Conservation (phyloP, 2,888 invertebrate species). For the Scaptomyza parva region DNA sequence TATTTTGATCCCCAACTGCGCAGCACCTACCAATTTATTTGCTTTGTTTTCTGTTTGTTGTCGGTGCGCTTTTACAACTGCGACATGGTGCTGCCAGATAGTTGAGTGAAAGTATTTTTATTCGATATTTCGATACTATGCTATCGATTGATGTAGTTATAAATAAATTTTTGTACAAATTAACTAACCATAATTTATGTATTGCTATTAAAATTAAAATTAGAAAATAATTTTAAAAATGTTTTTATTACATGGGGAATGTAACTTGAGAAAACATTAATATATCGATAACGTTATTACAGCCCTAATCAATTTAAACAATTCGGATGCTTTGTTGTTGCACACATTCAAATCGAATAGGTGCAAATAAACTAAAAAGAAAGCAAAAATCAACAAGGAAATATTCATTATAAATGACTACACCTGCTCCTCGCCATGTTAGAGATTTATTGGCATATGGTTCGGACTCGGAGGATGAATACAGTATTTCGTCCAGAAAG, state of each 20-base stretch:
- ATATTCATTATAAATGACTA: constrained; percentile 61
- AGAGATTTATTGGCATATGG: constrained; percentile 82
- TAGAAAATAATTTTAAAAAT: neutral
- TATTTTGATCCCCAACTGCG: constrained; percentile 26
- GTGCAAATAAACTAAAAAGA: constrained; percentile 1
- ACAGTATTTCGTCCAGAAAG: constrained; percentile 73
- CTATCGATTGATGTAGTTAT: constrained; percentile 9
- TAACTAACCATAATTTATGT: neutral
- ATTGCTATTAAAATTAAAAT: neutral
- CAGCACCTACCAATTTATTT: constrained; percentile 34
- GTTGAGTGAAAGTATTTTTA: neutral
- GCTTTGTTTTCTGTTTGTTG: constrained; percentile 50
- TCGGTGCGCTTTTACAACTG: constrained; percentile 22
- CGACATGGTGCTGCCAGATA: constrained; percentile 36
- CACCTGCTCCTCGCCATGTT: constrained; percentile 80
- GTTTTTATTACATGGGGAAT: neutral
- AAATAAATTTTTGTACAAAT: neutral
- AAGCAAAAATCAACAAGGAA: neutral
- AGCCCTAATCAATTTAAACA: constrained; percentile 10
- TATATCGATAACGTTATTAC: constrained; percentile 14
- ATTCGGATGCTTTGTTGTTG: constrained; percentile 30
- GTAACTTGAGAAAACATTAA: neutral
- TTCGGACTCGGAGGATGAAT: constrained; percentile 83
- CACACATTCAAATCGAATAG: constrained; percentile 38
- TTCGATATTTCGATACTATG: neutral